Evolutionary conservation across 2,797 vertebrate species (phyloP), one percentile per base, ranked within the genome.

Genomic region (Phrynocephalus forsythii): DNA sequence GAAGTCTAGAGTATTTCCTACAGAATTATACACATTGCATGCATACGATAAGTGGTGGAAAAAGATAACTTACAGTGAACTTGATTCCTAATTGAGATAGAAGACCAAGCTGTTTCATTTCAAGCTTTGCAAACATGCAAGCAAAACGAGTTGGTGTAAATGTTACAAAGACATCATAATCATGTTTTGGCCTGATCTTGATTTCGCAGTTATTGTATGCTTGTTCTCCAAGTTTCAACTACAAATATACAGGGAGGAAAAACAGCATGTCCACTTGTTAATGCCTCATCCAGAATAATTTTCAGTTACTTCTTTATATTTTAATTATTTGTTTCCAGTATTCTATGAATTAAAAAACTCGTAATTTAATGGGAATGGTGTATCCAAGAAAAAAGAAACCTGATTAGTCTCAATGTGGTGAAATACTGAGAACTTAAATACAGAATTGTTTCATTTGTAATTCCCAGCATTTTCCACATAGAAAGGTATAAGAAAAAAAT

Each of bases 111-210:
- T 99, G 98, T 92, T 99, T 99, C 93, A 99, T 99, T 96, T 99
- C 99, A 90, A 99, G 96, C 92, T 99, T 99, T 91, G 99, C 98
- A 95, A 98, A 95, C 98, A 98, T 99, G 94, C 97, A 98, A 60
- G 98, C 98, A 88, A 99, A 96, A 33, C 98, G 97, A 83, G 98
- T 98, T 72, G 99, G 99, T 81, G 98, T 95, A 84, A 98, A 99
- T 60, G 98, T 96, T 87, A 99, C 92, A 88, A 97, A 98, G 87
- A 99, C 95, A 0, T 96, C 93, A n/a, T 97, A 93, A 6, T 99
- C 99, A 85, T 99, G 98, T 92, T 95, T 97, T 78, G 99, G 98
- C 71, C 94, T 96, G 89, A 99, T 98, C 92, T 96, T 98, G 91
- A 99, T 96, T 86, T 99, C 99, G 91, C 97, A 97, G 0, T 95